Percentiles rank a stretch among this genome's conserved stretches.
These are phyloP conservation scores for Nebria salina DNA, from an alignment of 2,888 invertebrate genomes.

Conservation along the genomic window DNA sequence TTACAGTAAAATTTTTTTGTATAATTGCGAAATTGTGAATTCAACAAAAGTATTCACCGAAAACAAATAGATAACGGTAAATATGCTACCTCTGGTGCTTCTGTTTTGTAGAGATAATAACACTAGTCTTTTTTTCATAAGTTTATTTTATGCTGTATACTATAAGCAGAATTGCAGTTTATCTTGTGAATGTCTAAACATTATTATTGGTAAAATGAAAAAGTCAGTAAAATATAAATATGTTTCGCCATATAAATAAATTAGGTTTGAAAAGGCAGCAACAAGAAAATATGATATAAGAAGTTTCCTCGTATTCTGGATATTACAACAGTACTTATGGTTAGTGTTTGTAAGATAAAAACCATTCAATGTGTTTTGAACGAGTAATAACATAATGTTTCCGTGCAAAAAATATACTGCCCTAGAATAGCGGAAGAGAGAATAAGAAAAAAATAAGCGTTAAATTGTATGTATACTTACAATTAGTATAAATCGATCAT, in stretches of 20 bases:
- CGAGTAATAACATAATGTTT: background rate
- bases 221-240: background rate
- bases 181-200: background rate
- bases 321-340: background rate
- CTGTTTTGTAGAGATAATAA: background rate
- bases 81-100: background rate
- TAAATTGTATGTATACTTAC: background rate
- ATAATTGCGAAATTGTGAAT: background rate
- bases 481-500: background rate
- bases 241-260: background rate
- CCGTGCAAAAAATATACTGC: background rate
- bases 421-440: background rate
- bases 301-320: background rate
- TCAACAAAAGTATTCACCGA: background rate
- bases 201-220: background rate
- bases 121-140: background rate
- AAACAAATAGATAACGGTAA: background rate
- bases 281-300: background rate
- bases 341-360: background rate
- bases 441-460: background rate
- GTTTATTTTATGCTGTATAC: background rate
- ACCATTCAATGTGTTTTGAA: background rate
- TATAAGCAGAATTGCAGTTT: background rate
- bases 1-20: background rate
- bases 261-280: background rate